A percentile compares a stretch with the other conserved stretches of the same genome.
These are phyloP conservation scores for Anastrepha ludens DNA, from an alignment of 1,140 invertebrate species.

Conservation along the genomic window DNA sequence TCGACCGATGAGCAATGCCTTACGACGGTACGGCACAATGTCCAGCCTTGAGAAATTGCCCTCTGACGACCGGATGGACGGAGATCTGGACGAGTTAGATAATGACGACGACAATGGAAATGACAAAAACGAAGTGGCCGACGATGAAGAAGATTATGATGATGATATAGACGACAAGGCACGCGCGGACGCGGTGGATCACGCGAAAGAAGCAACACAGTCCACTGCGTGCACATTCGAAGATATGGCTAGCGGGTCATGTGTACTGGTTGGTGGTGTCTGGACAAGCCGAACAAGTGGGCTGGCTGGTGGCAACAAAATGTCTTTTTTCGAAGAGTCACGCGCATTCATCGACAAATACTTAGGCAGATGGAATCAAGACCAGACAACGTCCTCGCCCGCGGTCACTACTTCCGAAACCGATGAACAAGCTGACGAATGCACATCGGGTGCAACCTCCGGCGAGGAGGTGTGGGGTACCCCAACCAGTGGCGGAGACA, in stretches of 20 bases:
- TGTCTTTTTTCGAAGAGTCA: conserved; percentile 83
- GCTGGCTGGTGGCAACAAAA: conserved; percentile 87
- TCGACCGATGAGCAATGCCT: conserved; percentile 75
- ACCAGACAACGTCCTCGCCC: conserved; percentile 63
- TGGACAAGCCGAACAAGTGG: conserved; percentile 87
- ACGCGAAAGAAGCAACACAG: conserved; percentile 58
- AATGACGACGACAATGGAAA: conserved; percentile 73
- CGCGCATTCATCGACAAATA: conserved; percentile 74
- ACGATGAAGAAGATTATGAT: conserved; percentile 66
- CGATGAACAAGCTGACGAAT: conserved; percentile 78
- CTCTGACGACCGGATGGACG: conserved; percentile 66
- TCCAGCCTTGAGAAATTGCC: conserved; percentile 84
- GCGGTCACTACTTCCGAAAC: conserved; percentile 73
- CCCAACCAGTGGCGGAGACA: conserved; percentile 86
- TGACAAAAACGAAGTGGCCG: conserved; percentile 63
- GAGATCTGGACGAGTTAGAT: conserved; percentile 56
- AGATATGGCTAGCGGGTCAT: conserved; percentile 42
- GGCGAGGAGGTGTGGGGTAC: conserved; percentile 91
- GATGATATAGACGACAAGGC: conserved; percentile 72
- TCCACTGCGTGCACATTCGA: conserved; percentile 51
- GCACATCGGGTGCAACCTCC: conserved; percentile 85
- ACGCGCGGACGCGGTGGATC: conserved; percentile 61
- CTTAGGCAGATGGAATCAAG: conserved; percentile 70
- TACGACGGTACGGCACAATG: conserved; percentile 82
- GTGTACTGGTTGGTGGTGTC: conserved; percentile 75